A percentile compares a stretch with the other conserved stretches of the same genome.
phyloP scores from a whole-genome alignment of 37 sponge, comb jelly and placozoan genomes.

The Crambe crambe region DNA sequence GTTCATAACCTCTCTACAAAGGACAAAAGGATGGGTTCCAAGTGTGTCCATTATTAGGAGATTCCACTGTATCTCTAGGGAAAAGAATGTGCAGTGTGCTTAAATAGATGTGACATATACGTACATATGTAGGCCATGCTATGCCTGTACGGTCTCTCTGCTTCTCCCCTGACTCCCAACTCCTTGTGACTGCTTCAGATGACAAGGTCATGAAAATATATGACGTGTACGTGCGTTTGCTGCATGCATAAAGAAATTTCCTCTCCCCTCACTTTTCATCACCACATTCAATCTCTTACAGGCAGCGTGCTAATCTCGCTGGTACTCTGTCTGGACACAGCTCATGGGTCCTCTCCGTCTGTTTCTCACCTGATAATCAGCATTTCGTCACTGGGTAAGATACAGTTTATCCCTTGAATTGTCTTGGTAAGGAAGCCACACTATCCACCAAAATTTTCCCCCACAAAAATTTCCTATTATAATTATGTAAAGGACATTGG shows the following conservation, averaged over 20 bases:
- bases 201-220: slow-evolving; percentile 96
- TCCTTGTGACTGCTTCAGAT: slow-evolving; percentile 92
- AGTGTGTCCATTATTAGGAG: too few relatives aligned
- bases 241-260: background rate
- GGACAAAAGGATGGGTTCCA: too few relatives aligned
- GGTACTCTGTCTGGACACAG: slow-evolving; percentile 93
- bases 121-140: slow-evolving; percentile 79
- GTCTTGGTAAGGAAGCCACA: too few relatives aligned
- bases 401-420: too few relatives aligned
- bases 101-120: too few relatives aligned
- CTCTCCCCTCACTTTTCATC: background rate
- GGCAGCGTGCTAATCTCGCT: slow-evolving; percentile 76
- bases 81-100: too few relatives aligned
- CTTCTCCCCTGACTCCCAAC: slow-evolving; percentile 91
- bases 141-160: slow-evolving; percentile 95
- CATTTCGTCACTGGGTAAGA: slow-evolving; percentile 84
- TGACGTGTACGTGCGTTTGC: slow-evolving; percentile 88
- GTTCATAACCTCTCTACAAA: too few relatives aligned
- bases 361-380: slow-evolving; percentile 94
- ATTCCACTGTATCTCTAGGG: too few relatives aligned
- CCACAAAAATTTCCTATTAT: too few relatives aligned
- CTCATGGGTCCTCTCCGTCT: slow-evolving; percentile 95
- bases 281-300: slow-evolving; percentile 10
- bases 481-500: too few relatives aligned
- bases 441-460: too few relatives aligned